Conservation (phyloP, 2,888 invertebrate species). For the Cetonia aurata region DNA sequence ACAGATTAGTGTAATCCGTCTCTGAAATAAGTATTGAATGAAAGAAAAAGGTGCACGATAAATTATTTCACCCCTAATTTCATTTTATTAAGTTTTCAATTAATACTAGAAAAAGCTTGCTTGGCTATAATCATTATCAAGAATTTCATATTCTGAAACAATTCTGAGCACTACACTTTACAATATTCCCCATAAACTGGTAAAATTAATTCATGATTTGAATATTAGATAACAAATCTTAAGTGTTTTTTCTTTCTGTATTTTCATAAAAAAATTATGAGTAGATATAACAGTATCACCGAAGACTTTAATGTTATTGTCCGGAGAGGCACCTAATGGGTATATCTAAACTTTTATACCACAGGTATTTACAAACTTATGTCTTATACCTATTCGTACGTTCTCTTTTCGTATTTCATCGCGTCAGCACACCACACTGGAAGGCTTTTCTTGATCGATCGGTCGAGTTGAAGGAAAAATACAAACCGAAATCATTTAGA, state of each 20-base stretch:
- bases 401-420: not conserved
- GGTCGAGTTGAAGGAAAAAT: not conserved
- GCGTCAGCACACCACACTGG: not conserved
- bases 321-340: constrained; percentile 32
- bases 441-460: not conserved
- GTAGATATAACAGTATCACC: constrained; percentile 11
- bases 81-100: too few species aligned
- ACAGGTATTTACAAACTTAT: not conserved
- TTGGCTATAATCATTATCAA: too few species aligned
- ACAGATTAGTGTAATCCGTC: too few species aligned
- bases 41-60: too few species aligned
- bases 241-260: not conserved
- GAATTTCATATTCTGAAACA: too few species aligned
- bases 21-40: too few species aligned
- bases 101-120: too few species aligned
- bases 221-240: too few species aligned
- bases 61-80: too few species aligned
- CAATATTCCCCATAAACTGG: too few species aligned
- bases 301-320: constrained; percentile 32
- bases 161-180: too few species aligned
- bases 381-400: not conserved
- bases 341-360: not conserved
- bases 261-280: constrained; percentile 17
- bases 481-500: constrained; percentile 12
- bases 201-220: too few species aligned